Conservation (phyloP, 1,140 invertebrate species). For the Halictus rubicundus region DNA sequence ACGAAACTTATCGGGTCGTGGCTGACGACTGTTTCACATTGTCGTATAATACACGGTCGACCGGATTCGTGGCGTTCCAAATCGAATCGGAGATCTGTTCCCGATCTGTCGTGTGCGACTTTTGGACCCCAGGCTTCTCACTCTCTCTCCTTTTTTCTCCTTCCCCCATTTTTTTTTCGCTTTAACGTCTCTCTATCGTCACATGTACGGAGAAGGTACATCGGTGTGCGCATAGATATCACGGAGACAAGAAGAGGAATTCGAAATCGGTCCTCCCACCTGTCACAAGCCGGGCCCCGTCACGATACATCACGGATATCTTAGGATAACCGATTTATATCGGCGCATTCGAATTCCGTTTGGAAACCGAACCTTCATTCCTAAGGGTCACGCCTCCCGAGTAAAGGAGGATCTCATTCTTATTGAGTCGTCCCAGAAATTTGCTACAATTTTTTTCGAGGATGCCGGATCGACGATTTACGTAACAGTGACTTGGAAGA, state of each 20-base stretch:
- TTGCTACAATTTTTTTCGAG: neutral
- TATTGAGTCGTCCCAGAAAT: neutral
- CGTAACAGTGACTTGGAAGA: too few species aligned
- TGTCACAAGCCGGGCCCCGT: constrained; percentile 48
- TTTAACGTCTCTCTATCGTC: neutral
- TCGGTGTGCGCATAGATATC: constrained; percentile 30
- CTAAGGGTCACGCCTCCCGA: constrained; percentile 17
- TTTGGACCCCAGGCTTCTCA: constrained; percentile 3
- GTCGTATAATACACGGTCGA: constrained; percentile 33
- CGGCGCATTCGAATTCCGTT: constrained; percentile 44
- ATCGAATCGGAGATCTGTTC: constrained; percentile 59
- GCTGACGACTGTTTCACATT: constrained; percentile 21
- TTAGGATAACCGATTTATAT: constrained; percentile 66
- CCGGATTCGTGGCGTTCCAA: constrained; percentile 56
- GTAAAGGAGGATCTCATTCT: constrained; percentile 3
- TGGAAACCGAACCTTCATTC: constrained; percentile 18
- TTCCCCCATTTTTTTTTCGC: too few species aligned
- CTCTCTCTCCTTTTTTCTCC: neutral
- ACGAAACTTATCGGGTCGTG: constrained; percentile 27
- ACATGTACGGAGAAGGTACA: neutral
- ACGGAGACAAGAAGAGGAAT: constrained; percentile 53
- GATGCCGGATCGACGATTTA: neutral
- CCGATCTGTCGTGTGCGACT: constrained; percentile 58
- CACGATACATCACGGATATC: constrained; percentile 59
- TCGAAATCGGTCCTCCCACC: constrained; percentile 57